Percentiles rank a stretch among this genome's conserved stretches.
These are phyloP conservation scores for Lochmaea capreae DNA, from an alignment of 2,888 invertebrate genomes.

Conservation along the genomic window DNA sequence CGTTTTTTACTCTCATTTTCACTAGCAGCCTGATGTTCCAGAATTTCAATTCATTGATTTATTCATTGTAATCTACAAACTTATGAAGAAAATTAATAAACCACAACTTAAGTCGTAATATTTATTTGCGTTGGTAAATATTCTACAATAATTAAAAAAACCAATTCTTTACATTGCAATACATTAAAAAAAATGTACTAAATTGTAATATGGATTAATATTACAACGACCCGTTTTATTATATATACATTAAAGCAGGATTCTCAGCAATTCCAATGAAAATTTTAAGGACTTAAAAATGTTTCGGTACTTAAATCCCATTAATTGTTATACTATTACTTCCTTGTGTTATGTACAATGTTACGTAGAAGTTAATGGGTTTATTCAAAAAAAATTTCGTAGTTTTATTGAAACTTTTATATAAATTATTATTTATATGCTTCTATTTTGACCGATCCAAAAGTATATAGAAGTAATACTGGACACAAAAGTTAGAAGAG, in stretches of 20 bases:
- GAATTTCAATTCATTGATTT: slow-evolving; percentile 16
- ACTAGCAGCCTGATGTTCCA: slow-evolving; percentile 26
- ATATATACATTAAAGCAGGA: not conserved
- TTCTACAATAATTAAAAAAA: slow-evolving; percentile 9
- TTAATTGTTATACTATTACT: not conserved
- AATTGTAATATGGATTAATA: slow-evolving; percentile 8
- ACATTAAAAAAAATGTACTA: slow-evolving; percentile 2
- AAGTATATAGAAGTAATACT: no score
- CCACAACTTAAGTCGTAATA: slow-evolving; percentile 3
- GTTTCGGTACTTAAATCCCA: not conserved
- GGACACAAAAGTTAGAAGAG: no score
- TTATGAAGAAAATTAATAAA: not conserved
- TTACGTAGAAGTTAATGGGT: no score
- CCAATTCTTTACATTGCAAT: slow-evolving; percentile 5
- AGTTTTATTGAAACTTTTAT: no score
- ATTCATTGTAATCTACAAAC: not conserved
- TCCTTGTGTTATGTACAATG: not conserved
- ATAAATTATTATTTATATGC: no score
- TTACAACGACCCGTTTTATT: slow-evolving; percentile 9
- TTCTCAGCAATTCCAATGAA: not conserved
- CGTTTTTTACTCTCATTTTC: slow-evolving; percentile 16
- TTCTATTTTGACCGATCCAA: no score
- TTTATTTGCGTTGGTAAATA: slow-evolving; percentile 1
- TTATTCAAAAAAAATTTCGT: no score
- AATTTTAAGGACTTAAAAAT: no score